Base-by-base conservation (phyloP, 1,140 invertebrate species). In the Pseudomyrmex gracilis region DNA sequence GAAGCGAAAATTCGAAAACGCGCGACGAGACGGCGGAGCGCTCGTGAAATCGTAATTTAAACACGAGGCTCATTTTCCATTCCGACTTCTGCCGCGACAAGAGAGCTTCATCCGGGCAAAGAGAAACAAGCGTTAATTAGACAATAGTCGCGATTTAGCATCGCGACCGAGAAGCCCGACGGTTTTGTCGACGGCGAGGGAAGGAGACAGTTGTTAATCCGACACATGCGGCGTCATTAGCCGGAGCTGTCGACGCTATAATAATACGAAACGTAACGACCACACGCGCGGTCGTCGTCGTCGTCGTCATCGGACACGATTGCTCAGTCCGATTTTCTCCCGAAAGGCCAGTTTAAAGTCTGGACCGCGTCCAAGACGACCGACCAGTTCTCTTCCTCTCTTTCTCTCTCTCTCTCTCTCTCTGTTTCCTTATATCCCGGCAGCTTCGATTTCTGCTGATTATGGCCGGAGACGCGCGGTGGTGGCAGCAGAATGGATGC, bases 381-480 rank as follows among this genome's bases (percentile, higher is more conserved):
- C 85, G 12, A 60, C 85, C 70, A 53, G 51, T 53, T 51, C 58
- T 10, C 49, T 2, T 8, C n/a, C 47, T n/a, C 49, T 8, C 22
- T 67, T 58, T 53, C 43, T 7, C n/a, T 51, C 58, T 10, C 49
- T 2, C 3, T 12, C 47, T n/a, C 49, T 8, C 22, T 67, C 60
- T 53, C 43, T 7, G 7, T 13, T 34, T 34, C 34, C 4, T 34
- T 34, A 34, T 34, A 34, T 34, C 34, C 5, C 43, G n/a, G 49
- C 47, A 7, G 71, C 73, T 86, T 84, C 63, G 64, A 87, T 87
- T 82, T 80, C 82, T 76, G 53, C 64, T 87, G 87, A 87, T 88
- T 88, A 87, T 58, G 66, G 47, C 34, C 53, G 82, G 85, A 58
- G 85, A 61, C 55, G 70, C 70, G 55, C 24, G 67, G 55, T 24